Conservation (phyloP, 2,888 invertebrate species). For the Ceramica pisi region DNA sequence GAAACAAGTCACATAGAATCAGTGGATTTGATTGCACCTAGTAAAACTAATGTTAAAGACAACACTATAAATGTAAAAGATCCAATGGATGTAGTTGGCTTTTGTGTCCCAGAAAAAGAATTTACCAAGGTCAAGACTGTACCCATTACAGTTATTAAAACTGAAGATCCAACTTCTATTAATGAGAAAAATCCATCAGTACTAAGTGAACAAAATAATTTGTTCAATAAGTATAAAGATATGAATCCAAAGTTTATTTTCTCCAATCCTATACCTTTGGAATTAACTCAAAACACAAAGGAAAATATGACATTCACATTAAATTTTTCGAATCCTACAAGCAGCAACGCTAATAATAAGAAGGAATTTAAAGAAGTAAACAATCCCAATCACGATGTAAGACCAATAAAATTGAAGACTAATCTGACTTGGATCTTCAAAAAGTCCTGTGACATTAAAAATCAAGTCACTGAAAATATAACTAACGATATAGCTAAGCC, state of each 20-base stretch:
- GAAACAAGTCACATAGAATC: background rate
- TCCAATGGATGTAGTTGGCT: background rate
- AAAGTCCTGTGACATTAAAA: background rate
- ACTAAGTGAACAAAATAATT: background rate
- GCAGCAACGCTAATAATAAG: background rate
- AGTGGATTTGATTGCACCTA: slow-evolving; percentile 1
- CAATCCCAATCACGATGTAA: background rate
- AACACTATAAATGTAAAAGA: background rate
- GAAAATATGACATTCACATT: background rate
- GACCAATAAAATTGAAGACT: background rate
- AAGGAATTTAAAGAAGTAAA: background rate
- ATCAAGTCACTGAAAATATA: background rate
- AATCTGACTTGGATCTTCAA: slow-evolving; percentile 12
- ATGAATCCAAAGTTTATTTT: slow-evolving; percentile 4
- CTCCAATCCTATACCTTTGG: slow-evolving; percentile 21
- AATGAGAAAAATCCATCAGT: background rate
- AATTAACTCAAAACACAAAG: background rate
- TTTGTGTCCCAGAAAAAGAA: background rate
- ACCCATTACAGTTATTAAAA: background rate
- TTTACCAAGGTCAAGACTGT: background rate
- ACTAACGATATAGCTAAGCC: background rate
- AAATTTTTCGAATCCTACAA: slow-evolving; percentile 5
- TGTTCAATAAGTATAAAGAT: background rate
- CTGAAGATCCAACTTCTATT: background rate
- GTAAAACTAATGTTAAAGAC: background rate